Evolutionary conservation across 2,113 vertebrate species (phyloP), one percentile per base, ranked within the genome.

Genomic region (Brachyhypopomus gauderio): DNA sequence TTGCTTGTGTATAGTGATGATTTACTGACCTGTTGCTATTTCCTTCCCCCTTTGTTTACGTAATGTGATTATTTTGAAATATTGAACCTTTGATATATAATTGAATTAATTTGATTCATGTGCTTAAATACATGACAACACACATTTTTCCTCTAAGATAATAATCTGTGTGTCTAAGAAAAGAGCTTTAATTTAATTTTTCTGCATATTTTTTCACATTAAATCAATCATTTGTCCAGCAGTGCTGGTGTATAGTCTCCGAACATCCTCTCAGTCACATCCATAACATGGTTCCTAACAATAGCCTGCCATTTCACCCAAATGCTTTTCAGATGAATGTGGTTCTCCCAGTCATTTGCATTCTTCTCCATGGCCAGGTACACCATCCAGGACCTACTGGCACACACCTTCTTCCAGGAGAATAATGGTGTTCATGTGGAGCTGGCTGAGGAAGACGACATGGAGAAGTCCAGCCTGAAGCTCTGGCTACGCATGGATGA

Each of bases 401-500:
- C 96, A 25, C 97, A 98, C 41, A 92, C 93, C 62, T 98, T 98
- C 92, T 98, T 99, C 89, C 95, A 96, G 75, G 97, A 97, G 89
- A 93, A 96, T 89, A 95, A 94, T 0, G 97, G 97, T 0, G 95
- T 97, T 67, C 94, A 94, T 0, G 97, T 98, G 83, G 96, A 98
- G 77, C 91, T 98, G 85, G 97, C 97, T 0, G 97, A 99, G 87
- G 96, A 98, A 34, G 97, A 98, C 0, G 94, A 98, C 0, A 94
- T 87, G 0, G 36, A 91, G 74, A 95, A 96, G 86, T 93, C 93
- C 0, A 94, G 92, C 0, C 92, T 99, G 66, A 98, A 97, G 89
- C 93, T 98, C 69, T 98, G 96, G 97, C 92, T 99, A 34, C 90
- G 96, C 67, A 96, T 98, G 95, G 97, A 97, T 0, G 94, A 95